Conservation (phyloP, 2,888 invertebrate genomes). For the Campaea margaritaria region DNA sequence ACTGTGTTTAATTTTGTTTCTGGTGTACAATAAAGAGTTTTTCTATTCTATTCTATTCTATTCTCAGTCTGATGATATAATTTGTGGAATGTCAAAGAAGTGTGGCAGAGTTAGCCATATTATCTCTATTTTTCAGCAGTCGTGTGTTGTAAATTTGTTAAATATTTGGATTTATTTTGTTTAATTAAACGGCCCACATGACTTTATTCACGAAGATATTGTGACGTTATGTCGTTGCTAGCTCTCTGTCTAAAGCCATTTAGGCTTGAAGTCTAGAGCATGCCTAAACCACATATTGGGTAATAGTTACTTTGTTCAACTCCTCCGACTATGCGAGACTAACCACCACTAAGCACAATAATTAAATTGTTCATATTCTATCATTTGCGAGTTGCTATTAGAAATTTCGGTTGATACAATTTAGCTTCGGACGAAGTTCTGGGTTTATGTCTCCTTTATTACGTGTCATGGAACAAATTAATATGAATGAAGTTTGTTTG, state of each 20-base stretch:
- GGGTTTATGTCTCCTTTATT: background rate
- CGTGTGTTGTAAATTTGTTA: too few relatives aligned
- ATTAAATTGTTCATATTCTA: constrained; percentile 29
- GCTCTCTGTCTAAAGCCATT: constrained; percentile 12
- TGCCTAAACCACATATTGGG: constrained; percentile 27
- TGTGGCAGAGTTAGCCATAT: too few relatives aligned
- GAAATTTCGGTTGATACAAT: background rate
- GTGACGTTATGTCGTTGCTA: background rate
- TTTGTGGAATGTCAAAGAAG: too few relatives aligned
- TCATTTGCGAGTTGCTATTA: constrained; percentile 18
- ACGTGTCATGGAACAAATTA: too few relatives aligned
- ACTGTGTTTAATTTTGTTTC: too few relatives aligned
- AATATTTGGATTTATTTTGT: too few relatives aligned
- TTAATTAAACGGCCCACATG: too few relatives aligned
- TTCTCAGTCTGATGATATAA: too few relatives aligned
- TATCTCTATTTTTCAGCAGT: too few relatives aligned
- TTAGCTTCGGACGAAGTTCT: background rate
- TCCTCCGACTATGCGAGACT: constrained; percentile 23
- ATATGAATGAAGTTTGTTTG: background rate
- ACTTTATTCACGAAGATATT: too few relatives aligned
- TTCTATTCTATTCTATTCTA: too few relatives aligned
- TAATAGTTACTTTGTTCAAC: constrained; percentile 24
- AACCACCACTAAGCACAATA: constrained; percentile 23
- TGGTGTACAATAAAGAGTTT: too few relatives aligned
- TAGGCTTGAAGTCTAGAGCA: constrained; percentile 19